phyloP scores from a whole-genome alignment of 1,140 invertebrate species.

The Drosophila mojavensis region DNA sequence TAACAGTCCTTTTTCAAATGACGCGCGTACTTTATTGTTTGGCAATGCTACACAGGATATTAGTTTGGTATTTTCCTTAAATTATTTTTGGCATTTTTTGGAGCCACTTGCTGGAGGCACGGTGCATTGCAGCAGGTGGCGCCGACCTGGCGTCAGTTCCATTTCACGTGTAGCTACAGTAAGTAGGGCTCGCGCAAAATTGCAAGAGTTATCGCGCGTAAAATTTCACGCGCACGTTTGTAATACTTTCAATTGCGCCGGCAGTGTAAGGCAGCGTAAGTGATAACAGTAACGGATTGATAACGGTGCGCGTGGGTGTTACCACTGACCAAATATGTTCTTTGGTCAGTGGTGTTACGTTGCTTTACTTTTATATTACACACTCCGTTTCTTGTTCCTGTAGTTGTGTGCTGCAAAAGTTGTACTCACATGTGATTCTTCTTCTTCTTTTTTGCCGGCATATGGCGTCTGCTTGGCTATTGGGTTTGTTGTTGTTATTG shows the following conservation, averaged over 20 bases:
- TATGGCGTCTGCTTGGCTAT: conserved; percentile 40
- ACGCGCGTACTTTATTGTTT: neutral
- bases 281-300: conserved; percentile 42
- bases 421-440: conserved; percentile 17
- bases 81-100: conserved; percentile 31
- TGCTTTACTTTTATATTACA: neutral
- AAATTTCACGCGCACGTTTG: conserved; percentile 19
- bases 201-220: conserved; percentile 39
- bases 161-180: conserved; percentile 32
- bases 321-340: too few species aligned
- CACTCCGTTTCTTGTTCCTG: conserved; percentile 6
- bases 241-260: conserved; percentile 30
- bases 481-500: neutral
- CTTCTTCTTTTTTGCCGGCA: conserved; percentile 44
- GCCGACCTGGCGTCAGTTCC: conserved; percentile 44
- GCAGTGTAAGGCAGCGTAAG: conserved; percentile 22
- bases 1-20: neutral
- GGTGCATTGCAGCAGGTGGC: conserved; percentile 48
- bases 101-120: neutral
- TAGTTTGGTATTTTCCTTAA: conserved; percentile 17
- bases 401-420: conserved; percentile 1
- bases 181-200: conserved; percentile 8
- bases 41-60: conserved; percentile 24
- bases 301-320: conserved; percentile 31
- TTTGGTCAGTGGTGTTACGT: too few species aligned